phyloP scores from a whole-genome alignment of 2,797 vertebrate species.

The Menidia menidia region DNA sequence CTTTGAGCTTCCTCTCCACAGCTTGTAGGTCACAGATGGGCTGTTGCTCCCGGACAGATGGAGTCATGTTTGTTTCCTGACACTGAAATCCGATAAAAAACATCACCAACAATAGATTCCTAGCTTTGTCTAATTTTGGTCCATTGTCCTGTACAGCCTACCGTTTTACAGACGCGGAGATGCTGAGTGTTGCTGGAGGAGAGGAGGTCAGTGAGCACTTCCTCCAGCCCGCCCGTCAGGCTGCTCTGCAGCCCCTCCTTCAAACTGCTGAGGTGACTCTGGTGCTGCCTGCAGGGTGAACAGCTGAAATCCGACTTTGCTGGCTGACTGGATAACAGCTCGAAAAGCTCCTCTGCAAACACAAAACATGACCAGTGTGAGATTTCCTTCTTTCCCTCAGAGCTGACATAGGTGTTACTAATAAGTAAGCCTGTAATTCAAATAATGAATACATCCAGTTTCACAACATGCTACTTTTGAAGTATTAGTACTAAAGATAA shows the following conservation, averaged over 20 bases:
- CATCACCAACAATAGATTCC: too few species aligned
- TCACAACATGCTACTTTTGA: too few species aligned
- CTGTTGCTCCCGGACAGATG: slow-evolving; percentile 52
- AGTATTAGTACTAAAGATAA: too few species aligned
- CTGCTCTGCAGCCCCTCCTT: slow-evolving; percentile 82
- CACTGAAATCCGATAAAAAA: slow-evolving; percentile 77
- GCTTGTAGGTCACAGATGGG: slow-evolving; percentile 84
- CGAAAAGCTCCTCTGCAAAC: slow-evolving; percentile 88
- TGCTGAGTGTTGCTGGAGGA: slow-evolving; percentile 71
- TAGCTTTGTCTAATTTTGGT: not conserved
- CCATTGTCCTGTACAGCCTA: slow-evolving; percentile 49
- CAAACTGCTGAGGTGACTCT: slow-evolving; percentile 72
- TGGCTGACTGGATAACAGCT: slow-evolving; percentile 82
- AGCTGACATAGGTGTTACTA: too few species aligned
- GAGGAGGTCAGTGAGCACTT: slow-evolving; percentile 83
- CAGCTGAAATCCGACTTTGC: slow-evolving; percentile 85
- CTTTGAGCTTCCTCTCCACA: slow-evolving; percentile 82
- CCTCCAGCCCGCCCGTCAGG: slow-evolving; percentile 79
- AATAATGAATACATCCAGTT: too few species aligned
- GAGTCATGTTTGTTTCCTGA: slow-evolving; percentile 59
- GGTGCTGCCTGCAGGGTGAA: slow-evolving; percentile 80
- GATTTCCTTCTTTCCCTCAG: not conserved
- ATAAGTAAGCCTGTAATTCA: too few species aligned
- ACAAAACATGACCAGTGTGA: not conserved
- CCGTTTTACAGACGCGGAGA: slow-evolving; percentile 83